These are phyloP conservation scores for Ochropacha duplaris DNA, from an alignment of 2,888 invertebrate genomes.

Conservation along the genomic window DNA sequence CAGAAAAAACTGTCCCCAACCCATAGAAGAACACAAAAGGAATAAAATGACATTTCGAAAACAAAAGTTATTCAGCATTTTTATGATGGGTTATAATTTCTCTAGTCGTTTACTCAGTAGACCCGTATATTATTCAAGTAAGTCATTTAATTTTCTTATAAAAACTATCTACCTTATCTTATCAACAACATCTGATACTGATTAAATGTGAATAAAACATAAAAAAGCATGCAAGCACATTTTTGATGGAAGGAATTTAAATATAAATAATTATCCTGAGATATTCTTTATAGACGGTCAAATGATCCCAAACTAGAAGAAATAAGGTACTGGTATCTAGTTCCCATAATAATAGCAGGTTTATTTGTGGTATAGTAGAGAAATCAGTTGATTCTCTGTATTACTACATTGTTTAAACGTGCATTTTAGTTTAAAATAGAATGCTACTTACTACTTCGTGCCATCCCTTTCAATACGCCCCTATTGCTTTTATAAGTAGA, in stretches of 20 bases:
- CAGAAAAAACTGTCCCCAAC: constrained; percentile 1
- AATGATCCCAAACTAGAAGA: no score
- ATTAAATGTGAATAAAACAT: not conserved
- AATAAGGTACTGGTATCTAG: no score
- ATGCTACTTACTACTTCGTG: no score
- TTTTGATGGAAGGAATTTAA: not conserved
- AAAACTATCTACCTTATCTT: no score
- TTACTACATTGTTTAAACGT: not conserved
- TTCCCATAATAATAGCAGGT: not conserved
- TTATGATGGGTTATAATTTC: constrained; percentile 59
- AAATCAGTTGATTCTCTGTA: not conserved
- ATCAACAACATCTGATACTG: not conserved
- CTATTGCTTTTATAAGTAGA: no score
- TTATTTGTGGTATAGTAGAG: not conserved
- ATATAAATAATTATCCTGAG: no score
- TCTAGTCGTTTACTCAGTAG: constrained; percentile 26
- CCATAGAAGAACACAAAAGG: not conserved
- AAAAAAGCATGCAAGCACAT: not conserved
- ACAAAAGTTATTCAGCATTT: constrained; percentile 59
- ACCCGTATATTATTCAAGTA: constrained; percentile 8
- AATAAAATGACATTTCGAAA: constrained; percentile 14
- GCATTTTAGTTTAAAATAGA: not conserved
- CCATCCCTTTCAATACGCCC: no score
- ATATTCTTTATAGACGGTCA: no score
- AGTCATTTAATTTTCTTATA: not conserved